Percentiles rank a stretch among this genome's conserved stretches.
Evolutionary conservation across 2,888 invertebrate species (phyloP).

Genomic region (Fissipunctia ypsillon): DNA sequence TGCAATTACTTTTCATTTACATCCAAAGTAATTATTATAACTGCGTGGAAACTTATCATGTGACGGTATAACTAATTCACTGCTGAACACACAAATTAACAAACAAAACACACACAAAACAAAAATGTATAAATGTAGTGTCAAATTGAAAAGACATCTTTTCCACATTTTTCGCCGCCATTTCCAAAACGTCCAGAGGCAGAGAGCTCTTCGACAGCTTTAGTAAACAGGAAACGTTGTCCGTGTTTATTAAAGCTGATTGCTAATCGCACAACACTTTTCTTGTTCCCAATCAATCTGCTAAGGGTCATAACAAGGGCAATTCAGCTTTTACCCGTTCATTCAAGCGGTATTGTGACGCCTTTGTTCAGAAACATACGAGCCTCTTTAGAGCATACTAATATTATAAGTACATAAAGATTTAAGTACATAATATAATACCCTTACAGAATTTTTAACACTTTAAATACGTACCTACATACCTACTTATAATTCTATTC

Average conservation of each 20-base stretch:
- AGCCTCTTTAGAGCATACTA: background rate
- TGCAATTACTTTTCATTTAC: background rate
- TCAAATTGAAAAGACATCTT: background rate
- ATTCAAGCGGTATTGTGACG: background rate
- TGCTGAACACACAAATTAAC: background rate
- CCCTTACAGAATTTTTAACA: constrained; percentile 11
- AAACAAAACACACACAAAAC: background rate
- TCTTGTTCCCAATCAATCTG: background rate
- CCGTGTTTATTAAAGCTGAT: too few relatives aligned
- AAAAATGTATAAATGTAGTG: background rate
- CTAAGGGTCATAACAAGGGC: background rate
- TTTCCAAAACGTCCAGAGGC: background rate
- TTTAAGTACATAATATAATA: constrained; percentile 2
- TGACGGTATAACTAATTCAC: background rate
- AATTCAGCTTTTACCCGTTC: background rate
- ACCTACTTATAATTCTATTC: constrained; percentile 34
- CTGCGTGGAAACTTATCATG: background rate
- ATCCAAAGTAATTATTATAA: background rate
- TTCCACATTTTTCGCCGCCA: background rate
- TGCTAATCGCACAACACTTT: background rate
- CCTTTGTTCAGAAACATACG: background rate
- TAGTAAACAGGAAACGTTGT: background rate
- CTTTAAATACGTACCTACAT: constrained; percentile 3
- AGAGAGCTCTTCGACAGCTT: background rate
- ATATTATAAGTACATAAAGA: background rate